Percentiles rank a stretch among this genome's conserved stretches.
Evolutionary conservation across 30 jellyfish, hydroid and myxozoan species (phyloP).

Genomic region (Pseudorhiza aurosa): DNA sequence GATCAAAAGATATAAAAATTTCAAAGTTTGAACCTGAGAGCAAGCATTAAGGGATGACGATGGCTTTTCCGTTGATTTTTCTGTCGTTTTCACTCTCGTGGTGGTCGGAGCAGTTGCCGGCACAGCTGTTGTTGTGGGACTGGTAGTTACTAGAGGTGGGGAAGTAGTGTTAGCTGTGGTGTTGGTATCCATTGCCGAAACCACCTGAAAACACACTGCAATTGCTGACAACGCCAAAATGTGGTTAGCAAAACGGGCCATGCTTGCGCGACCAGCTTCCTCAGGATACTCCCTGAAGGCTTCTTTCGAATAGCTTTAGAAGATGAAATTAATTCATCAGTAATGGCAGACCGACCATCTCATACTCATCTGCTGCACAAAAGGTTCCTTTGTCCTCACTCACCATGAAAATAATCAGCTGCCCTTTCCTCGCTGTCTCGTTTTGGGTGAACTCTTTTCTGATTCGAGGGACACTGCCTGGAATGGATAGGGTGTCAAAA

Average conservation of each 20-base stretch:
- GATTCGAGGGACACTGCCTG: too few relatives aligned
- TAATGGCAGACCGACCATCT: neutral
- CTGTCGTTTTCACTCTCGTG: too few relatives aligned
- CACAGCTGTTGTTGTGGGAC: neutral
- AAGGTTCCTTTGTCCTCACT: neutral
- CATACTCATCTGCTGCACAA: slow-evolving; percentile 33
- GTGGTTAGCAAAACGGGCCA: neutral
- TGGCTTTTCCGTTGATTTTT: neutral
- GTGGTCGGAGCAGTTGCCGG: too few relatives aligned
- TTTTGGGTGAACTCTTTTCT: too few relatives aligned
- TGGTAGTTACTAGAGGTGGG: neutral
- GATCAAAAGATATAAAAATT: too few relatives aligned
- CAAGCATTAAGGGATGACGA: neutral
- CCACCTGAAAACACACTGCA: neutral
- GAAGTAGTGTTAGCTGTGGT: neutral
- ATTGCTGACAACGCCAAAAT: neutral
- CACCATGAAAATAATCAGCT: slow-evolving; percentile 20
- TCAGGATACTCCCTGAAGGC: neutral
- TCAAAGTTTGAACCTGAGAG: neutral
- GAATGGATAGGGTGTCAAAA: too few relatives aligned
- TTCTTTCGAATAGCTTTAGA: neutral
- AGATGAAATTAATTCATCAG: neutral
- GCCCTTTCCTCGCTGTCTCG: slow-evolving; percentile 43
- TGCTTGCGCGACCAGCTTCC: neutral
- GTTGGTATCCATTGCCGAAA: neutral